These are phyloP conservation scores for Asteroscopus sphinx DNA, from an alignment of 2,888 invertebrate species.

Conservation along the genomic window DNA sequence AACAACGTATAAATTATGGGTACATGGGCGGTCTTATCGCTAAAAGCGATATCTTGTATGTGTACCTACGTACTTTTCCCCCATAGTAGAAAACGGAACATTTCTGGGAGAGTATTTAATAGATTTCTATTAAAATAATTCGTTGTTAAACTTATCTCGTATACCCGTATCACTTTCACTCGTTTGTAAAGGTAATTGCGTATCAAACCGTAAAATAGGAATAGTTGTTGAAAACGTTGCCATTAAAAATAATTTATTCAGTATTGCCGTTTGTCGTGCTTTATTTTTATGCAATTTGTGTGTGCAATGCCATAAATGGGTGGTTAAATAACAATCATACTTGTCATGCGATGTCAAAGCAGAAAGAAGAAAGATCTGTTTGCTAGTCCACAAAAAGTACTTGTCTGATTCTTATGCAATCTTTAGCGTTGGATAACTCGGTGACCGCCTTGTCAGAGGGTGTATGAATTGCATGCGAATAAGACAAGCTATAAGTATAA, in stretches of 20 bases:
- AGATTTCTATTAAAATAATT: slow-evolving; percentile 34
- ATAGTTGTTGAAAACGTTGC: slow-evolving; percentile 23
- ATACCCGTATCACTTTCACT: slow-evolving; percentile 52
- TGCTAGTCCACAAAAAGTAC: slow-evolving; percentile 3
- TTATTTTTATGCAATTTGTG: slow-evolving; percentile 24
- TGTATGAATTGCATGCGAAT: too few species aligned
- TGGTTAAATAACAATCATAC: slow-evolving; percentile 17
- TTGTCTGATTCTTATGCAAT: slow-evolving; percentile 11
- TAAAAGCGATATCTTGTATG: too few species aligned
- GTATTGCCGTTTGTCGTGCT: slow-evolving; percentile 5
- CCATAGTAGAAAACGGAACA: slow-evolving; percentile 6
- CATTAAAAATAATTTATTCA: slow-evolving; percentile 32
- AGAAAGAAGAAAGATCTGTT: slow-evolving; percentile 3
- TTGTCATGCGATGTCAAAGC: slow-evolving; percentile 30
- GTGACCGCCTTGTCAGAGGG: too few species aligned
- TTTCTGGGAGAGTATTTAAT: slow-evolving; percentile 10
- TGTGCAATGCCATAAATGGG: slow-evolving; percentile 19
- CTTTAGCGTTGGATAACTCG: neutral
- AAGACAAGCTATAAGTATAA: too few species aligned
- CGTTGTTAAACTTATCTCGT: slow-evolving; percentile 26
- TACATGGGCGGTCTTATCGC: too few species aligned
- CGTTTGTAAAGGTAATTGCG: slow-evolving; percentile 32
- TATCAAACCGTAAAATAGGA: slow-evolving; percentile 40
- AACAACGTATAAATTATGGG: too few species aligned
- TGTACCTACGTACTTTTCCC: neutral